Base-by-base conservation (phyloP, 2,888 invertebrate genomes). In the Pseudococcus viburni region DNA sequence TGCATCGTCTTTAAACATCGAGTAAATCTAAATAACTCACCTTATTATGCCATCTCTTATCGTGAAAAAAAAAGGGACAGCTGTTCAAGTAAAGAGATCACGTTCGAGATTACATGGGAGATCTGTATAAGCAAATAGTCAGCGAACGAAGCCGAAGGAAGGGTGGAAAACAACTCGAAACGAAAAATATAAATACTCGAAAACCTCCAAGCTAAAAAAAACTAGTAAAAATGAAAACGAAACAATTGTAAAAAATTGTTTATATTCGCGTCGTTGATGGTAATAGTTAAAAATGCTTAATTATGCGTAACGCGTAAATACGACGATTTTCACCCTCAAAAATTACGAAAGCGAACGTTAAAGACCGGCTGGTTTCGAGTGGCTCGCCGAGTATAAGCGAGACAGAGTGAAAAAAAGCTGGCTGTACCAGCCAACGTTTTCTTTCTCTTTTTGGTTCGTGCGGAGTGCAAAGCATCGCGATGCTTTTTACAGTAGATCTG, bases 301-400 rank as follows among this genome's bases (percentile, higher is more conserved):
- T 85, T 85, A 85, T 85, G 55, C 85, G 85, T 85, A 59, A 85
- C 85, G 85, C 85, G 85, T 85, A 55, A 85, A 85, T 55, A 85
- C 59, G 59, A 22, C 51, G 59, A 59, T 85, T 85, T 85, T 59
- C 39, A 26, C 19, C 59, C 85, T 59, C 59, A n/a, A 15, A 46
- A 59, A 33, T 59, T 85, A 39, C 85, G 26, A 39, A 51, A 85
- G 17, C 17, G 33, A 22, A 15, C 84, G 42, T 73, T 33, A 33
- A 73, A 73, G 68, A 73, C 68, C 68, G 68, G 22, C 68, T 73
- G 68, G 22, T 73, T 73, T 33, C 12, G 26, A 73, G 19, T 42
- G 80, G 73, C 33, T 73, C 12, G 80, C 17, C 4, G 39, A 80
- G 8, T 80, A 42, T 6, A 80, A 11, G 22, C 22, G 17, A 26